These are phyloP conservation scores for Amaurobius ferox DNA, from an alignment of 2,888 invertebrate species.

Conservation along the genomic window DNA sequence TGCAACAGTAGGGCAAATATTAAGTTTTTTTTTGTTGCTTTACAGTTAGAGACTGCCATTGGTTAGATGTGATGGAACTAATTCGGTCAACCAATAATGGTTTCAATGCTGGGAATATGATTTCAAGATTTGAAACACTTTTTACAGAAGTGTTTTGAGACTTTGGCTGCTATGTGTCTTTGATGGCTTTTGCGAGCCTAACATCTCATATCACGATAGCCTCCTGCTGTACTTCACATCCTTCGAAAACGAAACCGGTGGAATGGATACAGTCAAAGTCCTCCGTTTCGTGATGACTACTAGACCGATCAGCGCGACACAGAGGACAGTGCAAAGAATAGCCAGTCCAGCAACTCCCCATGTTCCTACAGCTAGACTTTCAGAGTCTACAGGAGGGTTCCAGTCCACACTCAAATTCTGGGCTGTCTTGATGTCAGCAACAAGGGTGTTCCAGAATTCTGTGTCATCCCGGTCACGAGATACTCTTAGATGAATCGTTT, in stretches of 20 bases:
- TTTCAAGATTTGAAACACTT: too few species aligned
- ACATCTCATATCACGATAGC: too few species aligned
- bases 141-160: too few species aligned
- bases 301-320: constrained; percentile 46
- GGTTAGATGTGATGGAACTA: too few species aligned
- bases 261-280: constrained; percentile 23
- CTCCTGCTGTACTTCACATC: constrained; percentile 29
- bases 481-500: constrained; percentile 15
- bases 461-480: constrained; percentile 29
- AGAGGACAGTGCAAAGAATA: constrained; percentile 34
- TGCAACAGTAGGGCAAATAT: too few species aligned
- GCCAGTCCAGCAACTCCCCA: constrained; percentile 43
- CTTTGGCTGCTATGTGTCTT: too few species aligned
- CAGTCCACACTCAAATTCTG: constrained; percentile 12
- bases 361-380: not conserved
- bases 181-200: too few species aligned
- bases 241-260: constrained; percentile 19
- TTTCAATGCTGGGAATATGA: too few species aligned
- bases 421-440: constrained; percentile 34
- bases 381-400: not conserved
- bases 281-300: constrained; percentile 38
- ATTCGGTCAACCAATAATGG: too few species aligned
- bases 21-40: too few species aligned
- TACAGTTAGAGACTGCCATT: too few species aligned
- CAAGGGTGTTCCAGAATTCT: constrained; percentile 49